Conservation (phyloP, 2,113 vertebrate species). For the Synchiropus splendidus region DNA sequence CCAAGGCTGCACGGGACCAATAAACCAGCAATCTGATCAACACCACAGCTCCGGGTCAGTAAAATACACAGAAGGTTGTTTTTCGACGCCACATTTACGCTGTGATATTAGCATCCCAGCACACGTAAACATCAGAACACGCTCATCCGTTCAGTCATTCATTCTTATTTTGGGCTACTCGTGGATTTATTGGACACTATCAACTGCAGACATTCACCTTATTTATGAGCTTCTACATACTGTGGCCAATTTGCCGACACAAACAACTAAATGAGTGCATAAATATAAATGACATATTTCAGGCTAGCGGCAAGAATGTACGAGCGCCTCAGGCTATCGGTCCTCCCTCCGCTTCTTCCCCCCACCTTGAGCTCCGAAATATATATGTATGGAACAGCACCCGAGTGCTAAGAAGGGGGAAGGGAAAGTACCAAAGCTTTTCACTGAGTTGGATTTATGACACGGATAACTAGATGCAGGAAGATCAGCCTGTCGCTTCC, state of each 20-base stretch:
- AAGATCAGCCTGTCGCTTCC: slow-evolving; percentile 17
- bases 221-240: slow-evolving; percentile 36
- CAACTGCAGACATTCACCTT: neutral
- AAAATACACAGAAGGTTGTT: no score
- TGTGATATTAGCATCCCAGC: no score
- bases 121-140: neutral
- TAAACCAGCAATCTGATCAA: slow-evolving; percentile 23
- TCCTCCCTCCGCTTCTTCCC: slow-evolving; percentile 20
- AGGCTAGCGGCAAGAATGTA: slow-evolving; percentile 44
- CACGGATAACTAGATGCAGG: slow-evolving; percentile 23
- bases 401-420: slow-evolving; percentile 1
- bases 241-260: slow-evolving; percentile 37
- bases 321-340: slow-evolving; percentile 30
- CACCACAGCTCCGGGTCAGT: slow-evolving; percentile 3
- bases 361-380: slow-evolving; percentile 24
- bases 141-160: slow-evolving; percentile 5
- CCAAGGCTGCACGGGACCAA: slow-evolving; percentile 33
- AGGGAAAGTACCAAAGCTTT: neutral
- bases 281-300: slow-evolving; percentile 50
- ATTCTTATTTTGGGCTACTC: slow-evolving; percentile 1
- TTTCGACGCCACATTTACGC: no score
- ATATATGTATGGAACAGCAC: slow-evolving; percentile 12
- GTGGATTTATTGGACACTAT: neutral
- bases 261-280: slow-evolving; percentile 52
- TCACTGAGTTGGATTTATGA: slow-evolving; percentile 23